phyloP scores from a whole-genome alignment of 30 jellyfish, hydroid and myxozoan species.

The Aurelia aurita complex sp. Pacific region DNA sequence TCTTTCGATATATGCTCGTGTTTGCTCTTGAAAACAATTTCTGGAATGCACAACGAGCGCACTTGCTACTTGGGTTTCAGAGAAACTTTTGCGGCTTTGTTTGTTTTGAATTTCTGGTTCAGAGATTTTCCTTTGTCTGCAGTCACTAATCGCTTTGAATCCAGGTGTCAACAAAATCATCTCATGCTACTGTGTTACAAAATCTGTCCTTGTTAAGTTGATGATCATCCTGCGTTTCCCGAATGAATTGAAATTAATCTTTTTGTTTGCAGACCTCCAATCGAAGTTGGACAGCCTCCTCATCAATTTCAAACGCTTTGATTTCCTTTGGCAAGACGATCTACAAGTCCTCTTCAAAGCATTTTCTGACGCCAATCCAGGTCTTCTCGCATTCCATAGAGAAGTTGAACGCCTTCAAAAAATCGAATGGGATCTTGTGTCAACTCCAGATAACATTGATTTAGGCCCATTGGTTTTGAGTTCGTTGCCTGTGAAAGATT shows the following conservation, averaged over 20 bases:
- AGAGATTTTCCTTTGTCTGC: no score
- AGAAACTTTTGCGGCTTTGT: no score
- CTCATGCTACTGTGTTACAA: no score
- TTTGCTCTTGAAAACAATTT: no score
- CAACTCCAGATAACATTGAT: conserved; percentile 43
- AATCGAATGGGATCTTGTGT: conserved; percentile 52
- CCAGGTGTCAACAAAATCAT: no score
- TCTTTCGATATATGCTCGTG: no score
- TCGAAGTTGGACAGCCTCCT: conserved; percentile 37
- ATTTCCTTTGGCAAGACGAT: conserved; percentile 86
- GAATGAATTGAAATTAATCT: background rate
- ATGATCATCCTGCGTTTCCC: no score
- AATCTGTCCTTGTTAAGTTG: no score
- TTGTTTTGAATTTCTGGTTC: no score
- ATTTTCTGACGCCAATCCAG: conserved; percentile 72
- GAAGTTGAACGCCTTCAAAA: conserved; percentile 78
- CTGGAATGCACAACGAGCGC: no score
- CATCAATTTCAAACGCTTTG: conserved; percentile 57
- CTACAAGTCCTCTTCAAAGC: conserved; percentile 63
- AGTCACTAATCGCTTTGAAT: no score
- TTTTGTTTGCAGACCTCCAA: conserved; percentile 41
- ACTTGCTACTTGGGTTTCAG: no score
- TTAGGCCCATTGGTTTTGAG: conserved; percentile 61
- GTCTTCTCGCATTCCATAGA: conserved; percentile 60
- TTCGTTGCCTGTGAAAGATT: conserved; percentile 73